These are phyloP conservation scores for Anniella stebbinsi DNA, from an alignment of 2,797 vertebrate genomes.

Conservation along the genomic window DNA sequence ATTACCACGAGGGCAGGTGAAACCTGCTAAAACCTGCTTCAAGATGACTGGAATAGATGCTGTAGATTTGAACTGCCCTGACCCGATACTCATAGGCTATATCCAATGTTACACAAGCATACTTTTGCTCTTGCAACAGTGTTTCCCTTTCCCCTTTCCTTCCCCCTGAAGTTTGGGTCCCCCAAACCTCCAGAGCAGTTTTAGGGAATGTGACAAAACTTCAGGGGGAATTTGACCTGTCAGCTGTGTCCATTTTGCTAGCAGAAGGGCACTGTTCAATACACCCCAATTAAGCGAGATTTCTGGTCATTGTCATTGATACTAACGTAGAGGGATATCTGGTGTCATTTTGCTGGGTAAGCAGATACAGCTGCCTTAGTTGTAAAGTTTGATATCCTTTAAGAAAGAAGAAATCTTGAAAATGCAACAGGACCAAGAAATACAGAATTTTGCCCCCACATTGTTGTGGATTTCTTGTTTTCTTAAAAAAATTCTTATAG, in stretches of 20 bases:
- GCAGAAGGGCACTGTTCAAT: no score
- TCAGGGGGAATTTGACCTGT: no score
- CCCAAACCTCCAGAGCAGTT: no score
- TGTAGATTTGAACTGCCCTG: not conserved
- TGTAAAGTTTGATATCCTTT: not conserved
- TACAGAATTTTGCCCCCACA: not conserved
- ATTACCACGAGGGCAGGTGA: not conserved
- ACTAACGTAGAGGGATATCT: not conserved
- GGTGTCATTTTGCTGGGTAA: not conserved
- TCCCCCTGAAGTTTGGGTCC: no score
- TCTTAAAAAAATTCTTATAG: not conserved
- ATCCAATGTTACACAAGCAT: no score
- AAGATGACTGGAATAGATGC: not conserved
- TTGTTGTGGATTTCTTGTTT: not conserved
- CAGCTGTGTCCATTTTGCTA: no score
- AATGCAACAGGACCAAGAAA: not conserved
- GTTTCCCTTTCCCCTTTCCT: no score
- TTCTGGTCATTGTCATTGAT: not conserved
- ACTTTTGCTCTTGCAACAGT: no score
- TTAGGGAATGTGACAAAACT: no score
- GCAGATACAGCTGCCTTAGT: not conserved
- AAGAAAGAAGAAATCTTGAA: conserved; percentile 9
- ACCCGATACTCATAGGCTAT: not conserved
- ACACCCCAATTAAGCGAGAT: not conserved
- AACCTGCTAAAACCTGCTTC: not conserved